Base-by-base conservation (phyloP, 2,888 invertebrate genomes). In the Crioceris asparagi region DNA sequence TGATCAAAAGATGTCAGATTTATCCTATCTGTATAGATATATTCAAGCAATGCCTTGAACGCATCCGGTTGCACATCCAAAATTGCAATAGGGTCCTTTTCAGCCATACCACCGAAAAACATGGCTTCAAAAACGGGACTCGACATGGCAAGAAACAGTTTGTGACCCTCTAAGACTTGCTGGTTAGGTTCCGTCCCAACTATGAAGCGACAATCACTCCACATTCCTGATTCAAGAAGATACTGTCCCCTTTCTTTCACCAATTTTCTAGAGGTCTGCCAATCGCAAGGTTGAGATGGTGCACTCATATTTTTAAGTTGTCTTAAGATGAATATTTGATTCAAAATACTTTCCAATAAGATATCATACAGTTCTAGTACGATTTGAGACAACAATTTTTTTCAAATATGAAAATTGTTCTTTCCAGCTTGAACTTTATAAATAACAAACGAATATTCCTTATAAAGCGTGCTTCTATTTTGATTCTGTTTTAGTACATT, bases 51-150 rank as follows among this genome's bases (percentile, higher is more conserved):
- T 3, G 85, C 79, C 60, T 78, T 81, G 52, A 88, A 88, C 1
- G 87, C 86, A 49, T 87, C 85, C 3, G 87, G 85, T 58, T 86
- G 85, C 2, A 87, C 84, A 60, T 88, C 87, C 21, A 81, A 70
- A 49, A 88, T 86, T 1, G 77, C 74, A 50, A 88, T 85, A 0
- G 84, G 82, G 46, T 65, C 69, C 48, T 81, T 79, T 53, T 87
- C 85, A 1, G 85, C 79, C 72, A 87, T 77, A 16, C 82, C 81
- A 0, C 87, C 87, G 55, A 72, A 86, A 56, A 88, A 87, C 87
- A 88, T 88, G 1, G 84, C 81, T 55, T 87, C 86, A 55, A 88
- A 88, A 1, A 88, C 87, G 1, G 87, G 87, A 44, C 86, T 86
- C 0, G 85, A 79, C 84, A 86, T 87, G 0, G 87, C 86, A 36